These are phyloP conservation scores for Alligator mississippiensis DNA, from an alignment of 2,113 vertebrate species.

Conservation along the genomic window DNA sequence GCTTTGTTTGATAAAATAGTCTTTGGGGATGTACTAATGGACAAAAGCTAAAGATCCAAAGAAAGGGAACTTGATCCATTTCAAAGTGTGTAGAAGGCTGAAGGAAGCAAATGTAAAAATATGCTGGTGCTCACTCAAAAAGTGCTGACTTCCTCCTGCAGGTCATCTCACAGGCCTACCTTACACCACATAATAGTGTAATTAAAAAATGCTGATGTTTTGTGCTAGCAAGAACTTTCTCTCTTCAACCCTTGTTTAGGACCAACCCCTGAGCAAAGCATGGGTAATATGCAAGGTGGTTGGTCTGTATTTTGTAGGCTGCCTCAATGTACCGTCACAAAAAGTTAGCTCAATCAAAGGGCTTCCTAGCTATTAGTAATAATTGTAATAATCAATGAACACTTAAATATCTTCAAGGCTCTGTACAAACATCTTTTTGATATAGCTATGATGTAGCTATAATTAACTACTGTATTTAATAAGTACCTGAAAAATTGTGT, in stretches of 20 bases:
- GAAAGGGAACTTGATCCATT: slow-evolving; percentile 72
- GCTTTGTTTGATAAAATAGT: slow-evolving; percentile 78
- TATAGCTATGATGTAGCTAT: not conserved
- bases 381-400: not conserved
- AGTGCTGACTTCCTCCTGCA: slow-evolving; percentile 72
- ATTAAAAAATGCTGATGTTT: slow-evolving; percentile 71
- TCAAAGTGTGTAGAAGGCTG: slow-evolving; percentile 65
- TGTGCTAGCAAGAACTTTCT: slow-evolving; percentile 36
- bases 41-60: slow-evolving; percentile 68
- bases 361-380: not conserved
- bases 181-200: slow-evolving; percentile 50
- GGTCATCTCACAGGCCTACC: slow-evolving; percentile 52
- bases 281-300: accelerated
- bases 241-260: slow-evolving; percentile 29
- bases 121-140: slow-evolving; percentile 68
- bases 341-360: not conserved
- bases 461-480: not conserved
- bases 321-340: slow-evolving; percentile 3
- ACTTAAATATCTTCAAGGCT: not conserved
- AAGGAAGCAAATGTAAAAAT: slow-evolving; percentile 58
- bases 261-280: not conserved
- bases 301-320: not conserved
- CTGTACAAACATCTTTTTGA: not conserved
- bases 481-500: not conserved
- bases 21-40: slow-evolving; percentile 76